These are phyloP conservation scores for Nymphalis urticae DNA, from an alignment of 2,888 invertebrate species.

Conservation along the genomic window DNA sequence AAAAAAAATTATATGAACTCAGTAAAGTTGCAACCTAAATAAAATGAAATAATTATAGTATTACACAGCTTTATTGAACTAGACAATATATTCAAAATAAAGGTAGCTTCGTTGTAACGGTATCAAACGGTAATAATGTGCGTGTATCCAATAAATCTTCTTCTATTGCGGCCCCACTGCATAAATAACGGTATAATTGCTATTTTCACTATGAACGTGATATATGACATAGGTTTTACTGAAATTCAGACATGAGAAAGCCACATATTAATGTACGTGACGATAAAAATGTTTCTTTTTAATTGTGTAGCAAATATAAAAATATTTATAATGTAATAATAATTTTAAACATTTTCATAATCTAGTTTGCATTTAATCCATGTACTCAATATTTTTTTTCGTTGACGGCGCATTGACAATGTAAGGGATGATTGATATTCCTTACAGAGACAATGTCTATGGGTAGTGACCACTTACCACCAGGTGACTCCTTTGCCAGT, in stretches of 20 bases:
- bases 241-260: conserved; percentile 53
- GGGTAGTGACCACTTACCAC: too few species aligned
- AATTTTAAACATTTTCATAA: too few species aligned
- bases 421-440: too few species aligned
- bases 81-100: conserved; percentile 6
- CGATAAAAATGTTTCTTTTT: conserved; percentile 1
- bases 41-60: not conserved
- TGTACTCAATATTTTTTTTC: too few species aligned
- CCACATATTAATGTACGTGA: conserved; percentile 7
- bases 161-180: conserved; percentile 56
- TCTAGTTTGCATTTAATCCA: too few species aligned
- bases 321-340: too few species aligned
- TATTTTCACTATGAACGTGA: conserved; percentile 60
- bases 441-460: too few species aligned
- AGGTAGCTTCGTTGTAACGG: conserved; percentile 15
- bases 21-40: not conserved
- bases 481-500: too few species aligned
- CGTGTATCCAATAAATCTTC: conserved; percentile 55
- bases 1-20: too few species aligned
- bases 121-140: conserved; percentile 41
- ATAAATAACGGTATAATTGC: conserved; percentile 77
- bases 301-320: conserved; percentile 4
- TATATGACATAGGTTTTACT: conserved; percentile 65
- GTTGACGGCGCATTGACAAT: too few species aligned
- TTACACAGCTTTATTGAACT: not conserved